Evolutionary conservation across 2,113 vertebrate genomes (phyloP).

Genomic region (Amphilophus citrinellus): DNA sequence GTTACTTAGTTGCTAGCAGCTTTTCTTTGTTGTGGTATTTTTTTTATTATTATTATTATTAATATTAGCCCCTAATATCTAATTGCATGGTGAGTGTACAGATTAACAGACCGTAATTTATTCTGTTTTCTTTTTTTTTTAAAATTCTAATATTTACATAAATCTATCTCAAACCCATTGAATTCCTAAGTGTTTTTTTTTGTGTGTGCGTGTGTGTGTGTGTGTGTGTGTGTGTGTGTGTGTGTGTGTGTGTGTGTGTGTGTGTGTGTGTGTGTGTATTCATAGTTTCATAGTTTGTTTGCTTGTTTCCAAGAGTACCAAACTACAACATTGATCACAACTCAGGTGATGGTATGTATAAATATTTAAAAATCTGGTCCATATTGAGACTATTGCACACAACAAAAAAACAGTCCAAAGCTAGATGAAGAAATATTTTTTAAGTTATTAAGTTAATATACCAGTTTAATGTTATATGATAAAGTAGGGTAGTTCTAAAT

Average conservation of each 20-base stretch:
- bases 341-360: not conserved
- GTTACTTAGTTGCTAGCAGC: not conserved
- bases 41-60: not conserved
- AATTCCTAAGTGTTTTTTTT: not conserved
- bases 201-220: too few relatives aligned
- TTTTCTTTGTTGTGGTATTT: not conserved
- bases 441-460: not conserved
- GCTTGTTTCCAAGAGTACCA: not conserved
- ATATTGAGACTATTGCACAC: not conserved
- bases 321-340: not conserved
- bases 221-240: too few relatives aligned
- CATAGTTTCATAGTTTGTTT: not conserved
- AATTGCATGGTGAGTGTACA: not conserved
- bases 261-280: not conserved
- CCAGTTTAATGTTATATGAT: not conserved
- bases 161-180: not conserved
- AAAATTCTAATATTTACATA: not conserved
- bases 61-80: not conserved
- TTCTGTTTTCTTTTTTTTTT: not conserved
- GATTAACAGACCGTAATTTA: not conserved
- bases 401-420: not conserved
- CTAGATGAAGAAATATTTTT: not conserved
- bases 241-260: too few relatives aligned
- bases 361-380: constrained; percentile 4
- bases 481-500: not conserved